phyloP scores from a whole-genome alignment of 53 echinoderm and acorn worm genomes.

The Hippasteria phrygiana region DNA sequence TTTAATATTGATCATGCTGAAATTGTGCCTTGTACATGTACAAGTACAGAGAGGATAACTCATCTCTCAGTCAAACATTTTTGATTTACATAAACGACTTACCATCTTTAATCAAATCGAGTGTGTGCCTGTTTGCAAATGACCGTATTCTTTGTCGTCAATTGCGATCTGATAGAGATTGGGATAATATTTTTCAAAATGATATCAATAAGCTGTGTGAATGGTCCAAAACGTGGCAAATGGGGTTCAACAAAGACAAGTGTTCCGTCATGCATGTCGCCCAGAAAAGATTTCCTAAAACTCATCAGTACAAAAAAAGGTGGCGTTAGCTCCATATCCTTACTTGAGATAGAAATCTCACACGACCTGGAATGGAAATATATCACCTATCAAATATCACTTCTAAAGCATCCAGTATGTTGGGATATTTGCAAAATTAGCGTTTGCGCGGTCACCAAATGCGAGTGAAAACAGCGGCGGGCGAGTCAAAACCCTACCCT shows the following conservation, averaged over 20 bases:
- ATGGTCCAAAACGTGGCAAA: background rate
- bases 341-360: background rate
- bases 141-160: slow-evolving; percentile 33
- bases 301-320: background rate
- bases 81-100: slow-evolving; percentile 42
- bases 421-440: background rate
- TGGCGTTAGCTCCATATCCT: background rate
- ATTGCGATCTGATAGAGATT: slow-evolving; percentile 8
- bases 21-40: no score
- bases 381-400: background rate
- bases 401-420: background rate
- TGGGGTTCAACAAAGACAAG: background rate
- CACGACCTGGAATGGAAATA: background rate
- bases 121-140: slow-evolving; percentile 45
- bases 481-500: no score
- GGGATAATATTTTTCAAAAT: background rate
- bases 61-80: no score
- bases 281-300: background rate
- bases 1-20: no score
- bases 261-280: background rate
- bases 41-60: no score
- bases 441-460: no score
- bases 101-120: slow-evolving; percentile 24
- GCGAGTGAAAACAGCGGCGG: no score
- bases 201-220: slow-evolving; percentile 3